Conservation (phyloP, 2,113 vertebrate species). For the Chloroceryle aenea region DNA sequence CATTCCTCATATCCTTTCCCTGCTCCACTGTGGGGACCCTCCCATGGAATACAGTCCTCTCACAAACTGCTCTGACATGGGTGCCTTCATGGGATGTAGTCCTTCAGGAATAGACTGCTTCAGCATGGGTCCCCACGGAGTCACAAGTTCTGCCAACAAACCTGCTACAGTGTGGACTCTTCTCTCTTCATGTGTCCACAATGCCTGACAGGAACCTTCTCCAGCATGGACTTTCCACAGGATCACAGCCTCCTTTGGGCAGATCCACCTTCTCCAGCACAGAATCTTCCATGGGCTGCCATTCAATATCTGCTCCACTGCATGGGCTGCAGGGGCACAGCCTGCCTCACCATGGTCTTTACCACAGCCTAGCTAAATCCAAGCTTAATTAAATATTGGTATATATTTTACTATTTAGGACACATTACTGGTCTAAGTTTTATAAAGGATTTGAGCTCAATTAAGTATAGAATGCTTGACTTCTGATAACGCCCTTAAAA, state of each 20-base stretch:
- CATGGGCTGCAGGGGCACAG: not conserved
- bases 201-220: not conserved
- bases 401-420: slow-evolving; percentile 10
- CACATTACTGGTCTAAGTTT: not conserved
- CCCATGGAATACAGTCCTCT: not conserved
- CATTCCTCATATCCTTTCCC: not conserved
- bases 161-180: not conserved
- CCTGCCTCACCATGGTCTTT: not conserved
- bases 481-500: slow-evolving; percentile 29
- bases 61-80: not conserved
- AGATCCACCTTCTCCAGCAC: not conserved
- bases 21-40: not conserved
- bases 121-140: not conserved
- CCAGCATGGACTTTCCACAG: rapidly evolving
- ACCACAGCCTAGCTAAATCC: not conserved
- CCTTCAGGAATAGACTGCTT: not conserved
- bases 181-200: not conserved
- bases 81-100: not conserved
- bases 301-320: not conserved
- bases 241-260: not conserved
- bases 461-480: not conserved
- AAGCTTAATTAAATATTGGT: not conserved
- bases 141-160: not conserved
- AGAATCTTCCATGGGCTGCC: not conserved
- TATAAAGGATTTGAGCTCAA: not conserved